Base-by-base conservation (phyloP, 2,113 vertebrate species). In the Rhabdornis inornatus region DNA sequence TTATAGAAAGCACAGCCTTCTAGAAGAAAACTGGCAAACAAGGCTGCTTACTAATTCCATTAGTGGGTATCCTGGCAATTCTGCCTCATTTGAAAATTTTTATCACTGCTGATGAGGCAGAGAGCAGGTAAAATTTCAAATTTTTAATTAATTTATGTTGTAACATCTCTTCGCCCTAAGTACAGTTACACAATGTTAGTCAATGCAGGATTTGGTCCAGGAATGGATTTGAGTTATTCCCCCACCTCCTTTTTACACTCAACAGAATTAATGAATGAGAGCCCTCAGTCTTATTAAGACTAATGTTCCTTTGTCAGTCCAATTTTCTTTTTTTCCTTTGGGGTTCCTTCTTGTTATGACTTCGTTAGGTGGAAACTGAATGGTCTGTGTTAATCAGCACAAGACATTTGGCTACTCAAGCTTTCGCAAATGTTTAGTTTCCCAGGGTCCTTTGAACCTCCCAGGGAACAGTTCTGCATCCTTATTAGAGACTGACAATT, bases 401-500 rank as follows among this genome's bases (percentile, higher is more conserved):
- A 94, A 92, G 79, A 71, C 61, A 91, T 92, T 94, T 95, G 68
- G 78, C 88, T 55, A 63, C 35, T 96, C 49, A 53, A 89, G 74
- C 79, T 81, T 91, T 65, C 65, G 5, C 53, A 84, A 95, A 78
- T 70, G 64, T 71, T 57, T 90, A 7, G 33, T 68, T 85, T 97
- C 95, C 87, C 92, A 96, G 90, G 94, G 87, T 95, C 49, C 83
- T 95, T 95, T 95, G 87, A 94, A 95, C 82, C 68, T 95, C 63
- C 47, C 20, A 76, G 94, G 57, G 69, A 95, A 92, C 60, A 79
- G 87, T 92, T 92, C 39, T 66, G 93, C 84, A 94, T 96, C 81
- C 72, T 96, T 96, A 93, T 95, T 96, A 97, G 91, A 95, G 85
- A 83, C 82, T 92, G 95, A 95, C 90, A 97, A 94, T 97, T 95